These are phyloP conservation scores for Acanthiza pusilla DNA, from an alignment of 2,797 vertebrate genomes.

Conservation along the genomic window DNA sequence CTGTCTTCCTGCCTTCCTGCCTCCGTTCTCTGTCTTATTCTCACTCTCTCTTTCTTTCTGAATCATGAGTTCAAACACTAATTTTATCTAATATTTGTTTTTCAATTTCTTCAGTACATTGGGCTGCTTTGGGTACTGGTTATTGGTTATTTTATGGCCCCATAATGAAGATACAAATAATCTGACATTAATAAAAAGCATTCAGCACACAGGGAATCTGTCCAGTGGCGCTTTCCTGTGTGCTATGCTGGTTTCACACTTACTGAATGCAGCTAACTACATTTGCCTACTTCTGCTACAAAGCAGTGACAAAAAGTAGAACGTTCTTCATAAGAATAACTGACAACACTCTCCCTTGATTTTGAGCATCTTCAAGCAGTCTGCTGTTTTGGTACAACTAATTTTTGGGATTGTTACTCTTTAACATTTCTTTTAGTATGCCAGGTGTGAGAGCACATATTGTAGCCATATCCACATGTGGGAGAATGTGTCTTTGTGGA, in stretches of 20 bases:
- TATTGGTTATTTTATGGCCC: not conserved
- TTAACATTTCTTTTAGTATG: not conserved
- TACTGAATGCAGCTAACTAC: not conserved
- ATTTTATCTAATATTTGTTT: not conserved
- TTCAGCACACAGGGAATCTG: not conserved
- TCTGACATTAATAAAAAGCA: not conserved
- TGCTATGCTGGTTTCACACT: not conserved
- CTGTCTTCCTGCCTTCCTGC: not conserved
- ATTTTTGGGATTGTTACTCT: not conserved
- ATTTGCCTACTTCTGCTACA: not conserved
- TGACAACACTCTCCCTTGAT: not conserved
- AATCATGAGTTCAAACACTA: not conserved
- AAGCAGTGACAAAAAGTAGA: not conserved
- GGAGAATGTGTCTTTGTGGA: not conserved
- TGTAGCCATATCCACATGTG: not conserved
- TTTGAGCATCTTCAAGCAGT: not conserved
- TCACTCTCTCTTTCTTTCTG: not conserved
- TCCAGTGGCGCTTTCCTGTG: not conserved
- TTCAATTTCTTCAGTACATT: not conserved
- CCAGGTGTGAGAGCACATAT: not conserved
- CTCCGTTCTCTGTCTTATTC: not conserved
- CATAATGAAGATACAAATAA: not conserved
- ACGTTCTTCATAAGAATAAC: not conserved
- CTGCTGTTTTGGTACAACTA: not conserved
- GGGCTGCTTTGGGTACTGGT: not conserved